phyloP scores from a whole-genome alignment of 2,113 vertebrate species.

The Gymnocephalus cernua region DNA sequence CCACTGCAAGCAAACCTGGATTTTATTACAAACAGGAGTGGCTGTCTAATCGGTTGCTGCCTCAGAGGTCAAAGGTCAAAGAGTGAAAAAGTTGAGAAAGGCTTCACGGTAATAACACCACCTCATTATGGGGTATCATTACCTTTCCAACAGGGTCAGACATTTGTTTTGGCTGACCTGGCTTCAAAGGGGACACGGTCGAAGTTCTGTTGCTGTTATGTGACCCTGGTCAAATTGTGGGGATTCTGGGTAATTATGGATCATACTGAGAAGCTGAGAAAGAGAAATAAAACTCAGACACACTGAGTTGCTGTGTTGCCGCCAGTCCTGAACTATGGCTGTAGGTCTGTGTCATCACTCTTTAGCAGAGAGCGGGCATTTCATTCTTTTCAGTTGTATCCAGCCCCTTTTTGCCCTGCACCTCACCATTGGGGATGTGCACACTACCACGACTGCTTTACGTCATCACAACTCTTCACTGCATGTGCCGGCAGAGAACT shows the following conservation, averaged over 20 bases:
- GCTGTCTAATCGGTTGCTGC: neutral
- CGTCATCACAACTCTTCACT: neutral
- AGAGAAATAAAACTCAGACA: neutral
- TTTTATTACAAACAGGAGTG: constrained; percentile 34
- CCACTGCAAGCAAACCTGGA: neutral
- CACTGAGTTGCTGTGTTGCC: neutral
- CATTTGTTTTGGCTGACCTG: constrained; percentile 37
- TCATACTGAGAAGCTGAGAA: neutral
- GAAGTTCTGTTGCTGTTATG: neutral
- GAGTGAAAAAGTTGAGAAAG: constrained; percentile 36
- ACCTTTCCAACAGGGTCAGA: constrained; percentile 25
- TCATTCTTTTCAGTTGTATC: no score
- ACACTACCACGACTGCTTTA: no score
- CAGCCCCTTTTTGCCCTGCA: no score
- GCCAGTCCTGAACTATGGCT: neutral
- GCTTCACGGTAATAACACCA: constrained; percentile 59
- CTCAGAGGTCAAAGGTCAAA: constrained; percentile 52
- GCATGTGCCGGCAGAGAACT: constrained; percentile 8
- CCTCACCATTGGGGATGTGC: no score
- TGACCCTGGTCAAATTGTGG: constrained; percentile 34
- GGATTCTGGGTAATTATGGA: constrained; percentile 32
- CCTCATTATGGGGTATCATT: constrained; percentile 40
- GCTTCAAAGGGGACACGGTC: constrained; percentile 29
- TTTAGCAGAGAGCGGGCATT: no score
- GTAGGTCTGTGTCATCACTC: neutral